Percentiles rank a stretch among this genome's conserved stretches.
Conservation (phyloP, 2,888 invertebrate species). For the Latheticus oryzae region DNA sequence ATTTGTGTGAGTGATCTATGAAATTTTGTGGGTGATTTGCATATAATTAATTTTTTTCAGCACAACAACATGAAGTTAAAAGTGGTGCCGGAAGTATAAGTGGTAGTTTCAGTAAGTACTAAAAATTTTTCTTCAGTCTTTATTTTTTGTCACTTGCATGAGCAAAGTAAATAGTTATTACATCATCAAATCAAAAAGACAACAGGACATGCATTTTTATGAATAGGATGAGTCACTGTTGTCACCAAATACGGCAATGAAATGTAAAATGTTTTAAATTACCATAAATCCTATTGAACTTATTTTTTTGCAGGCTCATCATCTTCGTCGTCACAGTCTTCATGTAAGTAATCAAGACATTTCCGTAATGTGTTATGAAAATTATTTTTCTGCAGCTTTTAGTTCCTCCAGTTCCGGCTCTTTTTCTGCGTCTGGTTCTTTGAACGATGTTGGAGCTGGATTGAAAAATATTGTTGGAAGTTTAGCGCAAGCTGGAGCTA, state of each 20-base stretch:
- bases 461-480: slow-evolving; percentile 25
- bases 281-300: background rate
- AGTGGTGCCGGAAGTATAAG: slow-evolving; percentile 35
- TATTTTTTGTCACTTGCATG: no score
- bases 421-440: slow-evolving; percentile 18
- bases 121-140: slow-evolving; percentile 1
- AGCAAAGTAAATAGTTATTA: no score
- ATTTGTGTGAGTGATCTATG: slow-evolving; percentile 37
- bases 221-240: slow-evolving; percentile 6
- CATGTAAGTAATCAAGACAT: no score
- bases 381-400: slow-evolving; percentile 19
- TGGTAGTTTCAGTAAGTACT: slow-evolving; percentile 40
- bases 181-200: no score
- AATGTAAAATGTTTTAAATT: slow-evolving; percentile 13
- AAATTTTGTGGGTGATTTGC: slow-evolving; percentile 5
- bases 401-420: slow-evolving; percentile 40
- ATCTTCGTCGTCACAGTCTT: slow-evolving; percentile 30
- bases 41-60: slow-evolving; percentile 27
- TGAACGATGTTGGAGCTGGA: slow-evolving; percentile 30
- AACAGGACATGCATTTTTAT: no score
- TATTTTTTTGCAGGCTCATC: slow-evolving; percentile 31
- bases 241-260: slow-evolving; percentile 23
- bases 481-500: slow-evolving; percentile 23
- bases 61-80: slow-evolving; percentile 31
- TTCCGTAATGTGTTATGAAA: background rate